phyloP scores from a whole-genome alignment of 2,888 invertebrate species.

The Lissonota sp. region DNA sequence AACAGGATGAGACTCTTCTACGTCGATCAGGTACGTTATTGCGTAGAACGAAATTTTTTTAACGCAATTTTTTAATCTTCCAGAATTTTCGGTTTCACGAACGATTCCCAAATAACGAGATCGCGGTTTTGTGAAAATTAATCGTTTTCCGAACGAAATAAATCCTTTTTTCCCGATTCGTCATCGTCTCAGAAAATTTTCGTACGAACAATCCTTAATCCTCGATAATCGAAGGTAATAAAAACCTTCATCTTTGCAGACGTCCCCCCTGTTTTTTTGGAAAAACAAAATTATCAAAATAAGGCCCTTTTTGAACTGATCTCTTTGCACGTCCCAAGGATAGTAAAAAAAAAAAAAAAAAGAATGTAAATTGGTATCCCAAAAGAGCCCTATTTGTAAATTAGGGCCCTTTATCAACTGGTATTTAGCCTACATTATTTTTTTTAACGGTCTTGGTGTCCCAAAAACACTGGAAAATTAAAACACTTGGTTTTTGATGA shows the following conservation, averaged over 20 bases:
- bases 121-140: slow-evolving; percentile 66
- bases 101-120: slow-evolving; percentile 67
- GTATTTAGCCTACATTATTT: too few relatives aligned
- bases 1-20: slow-evolving; percentile 95
- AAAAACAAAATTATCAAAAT: too few relatives aligned
- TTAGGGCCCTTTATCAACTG: too few relatives aligned
- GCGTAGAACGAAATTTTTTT: slow-evolving; percentile 33
- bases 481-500: too few relatives aligned
- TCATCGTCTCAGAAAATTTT: slow-evolving; percentile 27
- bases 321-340: too few relatives aligned
- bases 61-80: slow-evolving; percentile 52
- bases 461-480: too few relatives aligned
- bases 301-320: too few relatives aligned
- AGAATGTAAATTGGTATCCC: too few relatives aligned
- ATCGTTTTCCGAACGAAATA: background rate
- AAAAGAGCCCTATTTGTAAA: too few relatives aligned
- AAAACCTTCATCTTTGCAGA: slow-evolving; percentile 23
- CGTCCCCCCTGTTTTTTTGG: too few relatives aligned
- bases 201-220: slow-evolving; percentile 22
- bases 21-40: slow-evolving; percentile 88
- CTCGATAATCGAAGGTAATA: slow-evolving; percentile 54
- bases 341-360: too few relatives aligned
- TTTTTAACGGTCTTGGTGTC: too few relatives aligned
- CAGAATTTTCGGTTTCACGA: slow-evolving; percentile 72
- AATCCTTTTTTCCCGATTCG: background rate